These are phyloP conservation scores for Ennomos fuscantarius DNA, from an alignment of 2,888 invertebrate species.

Conservation along the genomic window DNA sequence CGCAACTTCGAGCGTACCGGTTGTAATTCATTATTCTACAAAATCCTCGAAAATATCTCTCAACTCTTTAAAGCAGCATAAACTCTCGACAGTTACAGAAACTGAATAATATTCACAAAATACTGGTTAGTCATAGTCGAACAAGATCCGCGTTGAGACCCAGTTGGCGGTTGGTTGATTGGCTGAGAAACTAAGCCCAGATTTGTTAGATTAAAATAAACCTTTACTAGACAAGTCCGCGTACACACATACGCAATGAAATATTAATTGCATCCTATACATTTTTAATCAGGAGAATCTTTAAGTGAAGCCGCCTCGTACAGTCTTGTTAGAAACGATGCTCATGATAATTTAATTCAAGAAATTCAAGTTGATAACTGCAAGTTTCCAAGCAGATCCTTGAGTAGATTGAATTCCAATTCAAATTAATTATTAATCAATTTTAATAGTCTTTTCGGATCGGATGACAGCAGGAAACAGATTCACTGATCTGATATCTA, in stretches of 20 bases:
- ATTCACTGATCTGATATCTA: neutral
- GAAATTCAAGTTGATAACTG: conserved; percentile 32
- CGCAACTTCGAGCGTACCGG: conserved; percentile 74
- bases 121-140: conserved; percentile 62
- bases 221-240: conserved; percentile 32
- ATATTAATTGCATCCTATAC: conserved; percentile 29
- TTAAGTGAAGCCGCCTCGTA: conserved; percentile 25
- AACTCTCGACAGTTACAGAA: conserved; percentile 43
- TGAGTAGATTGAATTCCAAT: conserved; percentile 5
- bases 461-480: neutral
- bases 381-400: conserved; percentile 27
- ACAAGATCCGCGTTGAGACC: conserved; percentile 65
- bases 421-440: neutral
- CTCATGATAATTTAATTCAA: conserved; percentile 25
- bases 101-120: conserved; percentile 51
- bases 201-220: conserved; percentile 47
- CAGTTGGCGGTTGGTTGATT: conserved; percentile 56
- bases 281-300: conserved; percentile 35
- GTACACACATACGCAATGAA: conserved; percentile 26
- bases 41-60: conserved; percentile 51
- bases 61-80: conserved; percentile 29
- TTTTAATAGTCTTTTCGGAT: neutral
- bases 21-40: conserved; percentile 74
- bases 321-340: conserved; percentile 29
- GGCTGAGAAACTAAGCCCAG: conserved; percentile 57